These are phyloP conservation scores for Crypturellus tataupa DNA, from an alignment of 2,797 vertebrate genomes.

Conservation along the genomic window DNA sequence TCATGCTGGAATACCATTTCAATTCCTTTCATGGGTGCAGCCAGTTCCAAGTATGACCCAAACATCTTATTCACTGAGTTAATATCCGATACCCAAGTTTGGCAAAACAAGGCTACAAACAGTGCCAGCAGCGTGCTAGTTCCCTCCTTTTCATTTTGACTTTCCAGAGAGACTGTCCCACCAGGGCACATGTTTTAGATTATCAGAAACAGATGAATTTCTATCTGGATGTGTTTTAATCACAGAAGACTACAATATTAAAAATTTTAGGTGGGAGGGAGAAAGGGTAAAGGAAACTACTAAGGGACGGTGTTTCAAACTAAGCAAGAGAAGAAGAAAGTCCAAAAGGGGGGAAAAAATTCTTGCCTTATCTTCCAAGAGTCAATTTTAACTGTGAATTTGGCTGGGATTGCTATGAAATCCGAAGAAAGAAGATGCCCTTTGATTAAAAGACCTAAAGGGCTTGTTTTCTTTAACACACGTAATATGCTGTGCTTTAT, in stretches of 20 bases:
- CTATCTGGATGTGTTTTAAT: neutral
- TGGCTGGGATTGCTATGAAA: neutral
- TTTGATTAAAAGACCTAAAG: neutral
- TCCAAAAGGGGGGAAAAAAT: neutral
- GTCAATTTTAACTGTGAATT: neutral
- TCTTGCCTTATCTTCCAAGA: neutral
- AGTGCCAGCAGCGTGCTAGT: neutral
- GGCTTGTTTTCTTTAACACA: neutral
- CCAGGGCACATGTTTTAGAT: neutral
- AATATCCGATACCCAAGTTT: neutral
- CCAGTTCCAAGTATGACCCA: neutral
- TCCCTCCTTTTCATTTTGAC: neutral
- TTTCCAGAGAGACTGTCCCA: neutral
- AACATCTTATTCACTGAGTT: neutral
- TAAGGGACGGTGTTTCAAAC: neutral
- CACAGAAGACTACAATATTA: neutral
- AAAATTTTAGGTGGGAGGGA: neutral
- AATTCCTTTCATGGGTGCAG: constrained; percentile 14
- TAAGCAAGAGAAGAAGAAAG: neutral
- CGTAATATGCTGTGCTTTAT: neutral
- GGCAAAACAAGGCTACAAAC: neutral
- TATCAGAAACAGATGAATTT: neutral
- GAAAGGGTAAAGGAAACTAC: neutral
- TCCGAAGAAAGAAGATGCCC: neutral
- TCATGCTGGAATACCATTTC: neutral